Conservation (phyloP, 2,888 invertebrate species). For the Nesidiocoris tenuis region DNA sequence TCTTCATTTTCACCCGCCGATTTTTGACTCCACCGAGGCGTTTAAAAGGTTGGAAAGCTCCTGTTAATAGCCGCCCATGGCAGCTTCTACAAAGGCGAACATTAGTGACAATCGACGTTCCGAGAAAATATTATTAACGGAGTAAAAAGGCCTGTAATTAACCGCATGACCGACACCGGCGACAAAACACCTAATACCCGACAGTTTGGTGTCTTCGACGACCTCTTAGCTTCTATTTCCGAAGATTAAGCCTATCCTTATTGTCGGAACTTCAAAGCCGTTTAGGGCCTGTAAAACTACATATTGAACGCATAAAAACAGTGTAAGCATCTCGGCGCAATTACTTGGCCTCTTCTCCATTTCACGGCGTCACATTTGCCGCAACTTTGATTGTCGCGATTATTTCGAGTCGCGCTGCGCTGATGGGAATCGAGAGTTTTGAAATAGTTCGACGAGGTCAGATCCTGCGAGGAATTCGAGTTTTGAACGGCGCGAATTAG, state of each 20-base stretch:
- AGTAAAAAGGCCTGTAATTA: neutral
- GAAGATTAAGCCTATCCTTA: neutral
- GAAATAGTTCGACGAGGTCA: too few relatives aligned
- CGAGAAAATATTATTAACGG: constrained; percentile 30
- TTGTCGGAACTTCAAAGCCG: neutral
- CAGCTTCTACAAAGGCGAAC: neutral
- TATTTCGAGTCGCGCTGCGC: too few relatives aligned
- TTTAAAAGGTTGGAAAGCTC: neutral
- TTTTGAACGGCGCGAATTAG: too few relatives aligned
- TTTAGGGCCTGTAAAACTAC: neutral
- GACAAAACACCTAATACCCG: neutral
- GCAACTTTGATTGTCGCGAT: neutral
- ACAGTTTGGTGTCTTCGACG: neutral
- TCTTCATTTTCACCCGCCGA: neutral
- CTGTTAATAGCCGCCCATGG: neutral
- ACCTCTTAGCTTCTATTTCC: neutral
- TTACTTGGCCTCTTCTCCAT: neutral
- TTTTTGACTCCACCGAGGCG: neutral
- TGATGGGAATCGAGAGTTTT: too few relatives aligned
- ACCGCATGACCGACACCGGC: neutral
- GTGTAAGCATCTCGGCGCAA: neutral
- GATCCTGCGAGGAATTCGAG: too few relatives aligned
- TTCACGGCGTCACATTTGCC: neutral
- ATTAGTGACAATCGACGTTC: constrained; percentile 33
- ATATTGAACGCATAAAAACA: neutral